Conservation (phyloP, 35 echinoderm and acorn worm genomes). For the Lytechinus pictus region DNA sequence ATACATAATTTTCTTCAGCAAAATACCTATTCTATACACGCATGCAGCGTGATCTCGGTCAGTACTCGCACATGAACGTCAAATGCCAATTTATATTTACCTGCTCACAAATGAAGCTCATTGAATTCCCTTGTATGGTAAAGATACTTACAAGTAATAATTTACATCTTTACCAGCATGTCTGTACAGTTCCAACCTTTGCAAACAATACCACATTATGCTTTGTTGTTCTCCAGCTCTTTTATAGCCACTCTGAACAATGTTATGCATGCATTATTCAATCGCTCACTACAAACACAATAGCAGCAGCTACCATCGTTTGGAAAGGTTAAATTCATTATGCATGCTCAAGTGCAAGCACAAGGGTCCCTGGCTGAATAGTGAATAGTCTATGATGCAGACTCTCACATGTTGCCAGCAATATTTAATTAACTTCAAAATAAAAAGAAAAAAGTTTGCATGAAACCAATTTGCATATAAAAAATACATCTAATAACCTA, state of each 20-base stretch:
- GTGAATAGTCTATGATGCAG: not conserved
- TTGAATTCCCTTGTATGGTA: not conserved
- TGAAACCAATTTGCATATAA: no score
- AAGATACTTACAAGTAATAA: not conserved
- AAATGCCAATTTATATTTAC: not conserved
- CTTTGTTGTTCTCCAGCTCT: not conserved
- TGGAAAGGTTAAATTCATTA: constrained; percentile 1
- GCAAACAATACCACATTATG: not conserved
- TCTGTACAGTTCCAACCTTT: not conserved
- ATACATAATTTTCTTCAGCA: no score
- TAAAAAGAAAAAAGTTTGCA: no score
- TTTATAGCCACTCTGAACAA: not conserved
- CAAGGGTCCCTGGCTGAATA: not conserved
- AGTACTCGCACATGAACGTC: not conserved
- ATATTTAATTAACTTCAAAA: no score
- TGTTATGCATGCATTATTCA: not conserved
- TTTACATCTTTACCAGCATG: not conserved
- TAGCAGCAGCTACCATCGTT: not conserved
- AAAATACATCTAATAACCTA: no score
- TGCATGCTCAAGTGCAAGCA: not conserved
- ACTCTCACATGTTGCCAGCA: not conserved
- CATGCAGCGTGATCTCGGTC: no score
- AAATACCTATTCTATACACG: no score
- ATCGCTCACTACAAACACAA: not conserved
- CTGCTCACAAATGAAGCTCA: not conserved